phyloP scores from a whole-genome alignment of 2,797 vertebrate genomes.

The Prunella strophiata region DNA sequence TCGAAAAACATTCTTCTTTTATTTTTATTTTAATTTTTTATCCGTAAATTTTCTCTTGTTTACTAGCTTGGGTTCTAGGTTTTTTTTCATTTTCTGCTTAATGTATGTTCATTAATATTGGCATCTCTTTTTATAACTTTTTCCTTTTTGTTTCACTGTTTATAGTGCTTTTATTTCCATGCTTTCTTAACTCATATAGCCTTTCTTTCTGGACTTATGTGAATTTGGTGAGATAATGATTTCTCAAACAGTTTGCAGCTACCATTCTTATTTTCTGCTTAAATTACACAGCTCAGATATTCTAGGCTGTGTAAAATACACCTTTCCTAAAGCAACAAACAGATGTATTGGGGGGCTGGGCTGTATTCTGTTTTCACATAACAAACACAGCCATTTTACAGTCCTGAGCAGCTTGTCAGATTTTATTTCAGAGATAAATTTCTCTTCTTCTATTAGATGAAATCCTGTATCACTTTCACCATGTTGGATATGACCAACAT shows the following conservation, averaged over 20 bases:
- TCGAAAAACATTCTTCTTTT: not conserved
- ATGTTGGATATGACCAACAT: not conserved
- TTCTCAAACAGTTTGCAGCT: not conserved
- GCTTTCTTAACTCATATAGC: not conserved
- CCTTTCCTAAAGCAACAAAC: not conserved
- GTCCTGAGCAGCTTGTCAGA: not conserved
- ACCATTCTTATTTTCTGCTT: not conserved
- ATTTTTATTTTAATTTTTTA: not conserved
- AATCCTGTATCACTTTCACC: not conserved
- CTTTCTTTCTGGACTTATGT: not conserved
- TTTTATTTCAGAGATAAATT: constrained; percentile 30
- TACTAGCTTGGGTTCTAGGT: not conserved
- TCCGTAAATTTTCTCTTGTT: not conserved
- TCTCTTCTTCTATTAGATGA: constrained; percentile 20
- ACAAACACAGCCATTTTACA: not conserved
- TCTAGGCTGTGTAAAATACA: not conserved
- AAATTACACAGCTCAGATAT: not conserved
- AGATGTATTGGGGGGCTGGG: not conserved
- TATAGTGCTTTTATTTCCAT: not conserved
- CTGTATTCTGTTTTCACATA: not conserved
- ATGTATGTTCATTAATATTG: not conserved
- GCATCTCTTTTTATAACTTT: not conserved
- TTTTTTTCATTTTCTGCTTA: not conserved
- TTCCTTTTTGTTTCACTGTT: not conserved
- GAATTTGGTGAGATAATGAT: not conserved